A percentile compares a stretch with the other conserved stretches of the same genome.
Conservation (phyloP, 2,113 vertebrate species). For the Phalacrocorax carbo region DNA sequence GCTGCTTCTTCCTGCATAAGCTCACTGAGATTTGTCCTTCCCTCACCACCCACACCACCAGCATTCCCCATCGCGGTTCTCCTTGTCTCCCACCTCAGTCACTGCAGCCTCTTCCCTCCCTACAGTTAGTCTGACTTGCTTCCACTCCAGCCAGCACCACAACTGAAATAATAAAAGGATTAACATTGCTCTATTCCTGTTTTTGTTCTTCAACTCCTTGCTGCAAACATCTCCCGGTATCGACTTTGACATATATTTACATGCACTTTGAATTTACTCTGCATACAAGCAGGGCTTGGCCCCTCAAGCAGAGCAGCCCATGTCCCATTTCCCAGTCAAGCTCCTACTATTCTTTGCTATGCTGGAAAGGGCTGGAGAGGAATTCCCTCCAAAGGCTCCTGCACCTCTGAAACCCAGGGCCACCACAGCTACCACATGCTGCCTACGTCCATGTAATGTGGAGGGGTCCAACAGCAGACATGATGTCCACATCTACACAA, state of each 20-base stretch:
- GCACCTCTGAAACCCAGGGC: accelerated
- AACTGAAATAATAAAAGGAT: neutral
- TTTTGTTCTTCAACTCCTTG: neutral
- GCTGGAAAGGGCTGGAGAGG: neutral
- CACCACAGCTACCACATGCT: accelerated
- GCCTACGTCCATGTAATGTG: neutral
- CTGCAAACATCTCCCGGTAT: neutral
- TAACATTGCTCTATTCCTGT: neutral
- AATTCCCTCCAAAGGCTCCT: accelerated
- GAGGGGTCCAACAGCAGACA: neutral
- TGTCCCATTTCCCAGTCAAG: neutral
- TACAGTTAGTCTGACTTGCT: neutral
- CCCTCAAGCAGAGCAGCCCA: neutral
- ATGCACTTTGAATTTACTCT: neutral
- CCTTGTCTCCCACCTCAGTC: accelerated
- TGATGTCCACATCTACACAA: neutral
- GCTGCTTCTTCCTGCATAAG: neutral
- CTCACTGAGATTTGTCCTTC: neutral
- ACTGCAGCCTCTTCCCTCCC: neutral
- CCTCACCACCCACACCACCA: neutral
- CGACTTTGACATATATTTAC: neutral
- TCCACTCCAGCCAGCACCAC: neutral
- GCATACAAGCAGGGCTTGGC: neutral
- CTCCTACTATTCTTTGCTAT: neutral
- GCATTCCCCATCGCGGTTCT: neutral